Percentiles rank a stretch among this genome's conserved stretches.
phyloP scores from a whole-genome alignment of 2,797 vertebrate genomes.

The Helicolenus hilgendorfi region DNA sequence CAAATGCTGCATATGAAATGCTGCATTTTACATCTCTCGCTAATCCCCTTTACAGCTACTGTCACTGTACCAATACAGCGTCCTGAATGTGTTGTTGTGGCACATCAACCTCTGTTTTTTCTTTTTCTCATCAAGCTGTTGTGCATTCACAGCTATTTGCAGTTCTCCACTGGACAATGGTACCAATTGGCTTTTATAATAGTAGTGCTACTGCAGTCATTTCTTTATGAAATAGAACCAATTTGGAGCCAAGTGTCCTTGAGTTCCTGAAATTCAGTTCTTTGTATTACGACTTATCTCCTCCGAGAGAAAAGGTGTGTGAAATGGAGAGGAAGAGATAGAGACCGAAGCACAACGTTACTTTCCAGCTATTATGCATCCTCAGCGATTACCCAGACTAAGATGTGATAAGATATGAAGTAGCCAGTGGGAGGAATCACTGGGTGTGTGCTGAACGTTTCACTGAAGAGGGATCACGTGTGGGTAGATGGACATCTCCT shows the following conservation, averaged over 20 bases:
- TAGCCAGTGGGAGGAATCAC: background rate
- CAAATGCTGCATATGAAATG: too few species aligned
- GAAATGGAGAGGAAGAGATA: conserved; percentile 11
- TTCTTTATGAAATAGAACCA: background rate
- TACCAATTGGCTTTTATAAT: background rate
- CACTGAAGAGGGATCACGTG: background rate
- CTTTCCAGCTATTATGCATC: conserved; percentile 5
- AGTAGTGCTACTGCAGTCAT: background rate
- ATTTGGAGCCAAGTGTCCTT: background rate
- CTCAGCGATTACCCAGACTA: conserved; percentile 15
- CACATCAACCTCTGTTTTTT: background rate
- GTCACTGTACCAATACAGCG: too few species aligned
- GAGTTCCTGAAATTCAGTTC: background rate
- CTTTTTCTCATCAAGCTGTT: background rate
- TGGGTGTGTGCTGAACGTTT: background rate
- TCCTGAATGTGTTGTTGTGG: too few species aligned
- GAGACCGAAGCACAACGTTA: background rate
- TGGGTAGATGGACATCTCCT: background rate
- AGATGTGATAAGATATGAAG: conserved; percentile 17
- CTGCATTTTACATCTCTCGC: too few species aligned
- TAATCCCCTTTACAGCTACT: too few species aligned
- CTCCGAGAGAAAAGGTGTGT: background rate
- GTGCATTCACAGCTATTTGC: background rate
- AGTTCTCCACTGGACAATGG: background rate
- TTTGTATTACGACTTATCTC: background rate